Conservation (phyloP, 2,888 invertebrate species). For the Lamellibrachia satsuma region DNA sequence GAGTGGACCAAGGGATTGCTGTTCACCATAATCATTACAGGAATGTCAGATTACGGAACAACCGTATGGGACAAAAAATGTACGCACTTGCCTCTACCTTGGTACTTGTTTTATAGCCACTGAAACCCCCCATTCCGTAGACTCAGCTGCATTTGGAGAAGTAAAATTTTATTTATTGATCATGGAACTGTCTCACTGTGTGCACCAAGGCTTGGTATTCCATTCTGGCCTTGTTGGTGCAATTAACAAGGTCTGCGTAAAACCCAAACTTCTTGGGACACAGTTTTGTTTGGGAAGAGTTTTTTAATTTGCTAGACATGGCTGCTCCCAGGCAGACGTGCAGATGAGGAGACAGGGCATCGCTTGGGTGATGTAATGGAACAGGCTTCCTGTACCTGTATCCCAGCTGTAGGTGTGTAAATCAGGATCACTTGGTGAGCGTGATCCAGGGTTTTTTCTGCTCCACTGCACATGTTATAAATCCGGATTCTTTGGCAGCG, state of each 20-base stretch:
- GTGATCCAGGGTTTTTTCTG: not conserved
- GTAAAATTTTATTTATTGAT: not conserved
- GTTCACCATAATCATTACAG: not conserved
- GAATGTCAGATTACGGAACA: not conserved
- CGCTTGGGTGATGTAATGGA: not conserved
- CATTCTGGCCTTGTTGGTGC: not conserved
- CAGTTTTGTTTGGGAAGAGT: not conserved
- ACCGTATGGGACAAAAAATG: not conserved
- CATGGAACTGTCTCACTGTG: not conserved
- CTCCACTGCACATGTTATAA: not conserved
- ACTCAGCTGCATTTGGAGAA: not conserved
- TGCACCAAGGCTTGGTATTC: not conserved
- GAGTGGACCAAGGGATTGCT: not conserved
- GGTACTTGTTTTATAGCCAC: not conserved
- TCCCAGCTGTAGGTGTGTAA: not conserved
- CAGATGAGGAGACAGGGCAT: not conserved
- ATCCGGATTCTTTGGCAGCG: not conserved
- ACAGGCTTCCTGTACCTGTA: not conserved
- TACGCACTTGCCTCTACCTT: not conserved
- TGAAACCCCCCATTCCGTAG: not conserved
- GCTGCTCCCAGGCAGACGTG: not conserved
- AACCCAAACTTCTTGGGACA: not conserved
- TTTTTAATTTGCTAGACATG: not conserved
- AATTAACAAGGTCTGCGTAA: not conserved
- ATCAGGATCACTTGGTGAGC: not conserved